Base-by-base conservation (phyloP, 1,140 invertebrate genomes). In the Tenebrio molitor region DNA sequence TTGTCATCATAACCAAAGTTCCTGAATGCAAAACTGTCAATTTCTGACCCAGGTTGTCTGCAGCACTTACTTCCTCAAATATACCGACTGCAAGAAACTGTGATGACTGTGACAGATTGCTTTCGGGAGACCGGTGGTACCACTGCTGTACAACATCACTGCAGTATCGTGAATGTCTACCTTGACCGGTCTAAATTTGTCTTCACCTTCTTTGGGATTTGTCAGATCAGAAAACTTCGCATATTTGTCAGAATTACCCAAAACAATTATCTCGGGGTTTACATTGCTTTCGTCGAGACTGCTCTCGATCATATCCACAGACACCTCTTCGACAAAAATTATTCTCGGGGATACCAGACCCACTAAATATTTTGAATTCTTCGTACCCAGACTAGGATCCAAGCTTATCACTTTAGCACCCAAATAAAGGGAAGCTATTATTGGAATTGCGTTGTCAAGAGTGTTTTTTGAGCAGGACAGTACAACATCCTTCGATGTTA, bases 121-220 rank as follows among this genome's bases (percentile, higher is more conserved):
- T 84, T 95, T 95, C 0, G 93, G 91, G 15, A 88, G 81, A 34
- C 93, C 92, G 21, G 92, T 94, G 1, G 93, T 94, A 10, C 93
- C 93, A 74, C 91, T 93, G 0, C 91, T 88, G 72, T 82, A 87
- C 0, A 87, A 78, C 75, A 88, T 83, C 15, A 84, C 67, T 14
- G 81, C 80, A 1, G 81, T 82, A 41, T 79, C 77, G 21, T 76
- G 8, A 1, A 67, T 15, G 19, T 74, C 36, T 14, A 68, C 29
- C 53, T 46, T 65, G 4, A 67, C 15, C 0, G 75, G 75, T 21
- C 25, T 72, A 64, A 75, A 77, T 3, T 1, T 8, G 7, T 68
- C 39, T 65, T 77, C 71, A 36, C 72, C 42, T 12, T 7, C 6
- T 5, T 5, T 8, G 3, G 50, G 64, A 14, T 66, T 25, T 12